Conservation (phyloP, 2,113 vertebrate genomes). For the Sialia sialis region DNA sequence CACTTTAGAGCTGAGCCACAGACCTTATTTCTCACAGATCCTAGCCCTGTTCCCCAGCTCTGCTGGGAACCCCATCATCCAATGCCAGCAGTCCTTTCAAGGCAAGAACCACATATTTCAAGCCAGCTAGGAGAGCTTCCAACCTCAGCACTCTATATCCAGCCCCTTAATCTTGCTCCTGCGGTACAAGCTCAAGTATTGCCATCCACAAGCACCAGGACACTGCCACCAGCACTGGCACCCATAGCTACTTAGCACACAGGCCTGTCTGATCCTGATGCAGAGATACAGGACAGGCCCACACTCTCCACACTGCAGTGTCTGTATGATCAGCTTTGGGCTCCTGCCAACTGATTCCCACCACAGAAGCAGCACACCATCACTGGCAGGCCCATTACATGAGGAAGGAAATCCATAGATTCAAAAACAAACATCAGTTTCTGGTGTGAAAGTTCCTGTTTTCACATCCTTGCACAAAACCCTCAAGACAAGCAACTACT, state of each 20-base stretch:
- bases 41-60: background rate
- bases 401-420: background rate
- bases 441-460: background rate
- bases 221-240: background rate
- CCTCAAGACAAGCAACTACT: background rate
- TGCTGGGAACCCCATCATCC: background rate
- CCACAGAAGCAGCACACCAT: background rate
- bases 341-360: background rate
- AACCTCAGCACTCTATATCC: background rate
- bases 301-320: background rate
- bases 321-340: background rate
- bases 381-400: background rate
- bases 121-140: background rate
- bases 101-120: background rate
- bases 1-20: background rate
- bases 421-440: background rate
- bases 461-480: background rate
- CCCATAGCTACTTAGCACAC: background rate
- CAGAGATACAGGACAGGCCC: background rate
- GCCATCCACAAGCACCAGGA: background rate
- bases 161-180: background rate
- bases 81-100: background rate
- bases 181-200: background rate
- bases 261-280: background rate
- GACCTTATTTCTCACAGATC: background rate